Conservation (phyloP, 1,140 invertebrate species). For the Aphelinus certus region DNA sequence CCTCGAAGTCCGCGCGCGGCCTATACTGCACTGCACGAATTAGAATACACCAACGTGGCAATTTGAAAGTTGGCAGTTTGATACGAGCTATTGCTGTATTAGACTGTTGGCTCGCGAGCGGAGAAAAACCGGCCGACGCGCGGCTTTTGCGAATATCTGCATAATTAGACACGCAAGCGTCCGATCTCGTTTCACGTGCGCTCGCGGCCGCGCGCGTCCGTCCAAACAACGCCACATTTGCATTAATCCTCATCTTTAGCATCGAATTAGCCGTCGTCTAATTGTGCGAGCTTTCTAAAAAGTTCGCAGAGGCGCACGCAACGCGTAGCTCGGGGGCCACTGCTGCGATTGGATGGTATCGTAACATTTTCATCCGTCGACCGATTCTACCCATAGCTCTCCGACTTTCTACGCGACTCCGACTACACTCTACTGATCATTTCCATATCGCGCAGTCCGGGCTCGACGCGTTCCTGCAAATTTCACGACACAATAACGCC, state of each 20-base stretch:
- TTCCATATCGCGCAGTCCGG: no score
- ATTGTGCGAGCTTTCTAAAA: conserved; percentile 1
- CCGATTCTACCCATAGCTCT: no score
- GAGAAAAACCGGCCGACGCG: neutral
- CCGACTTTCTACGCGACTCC: neutral
- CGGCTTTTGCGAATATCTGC: neutral
- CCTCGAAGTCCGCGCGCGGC: no score
- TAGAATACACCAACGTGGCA: conserved; percentile 2
- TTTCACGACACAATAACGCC: no score
- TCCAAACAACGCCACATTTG: neutral
- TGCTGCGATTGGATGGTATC: no score
- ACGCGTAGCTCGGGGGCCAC: no score
- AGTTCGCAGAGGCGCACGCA: no score
- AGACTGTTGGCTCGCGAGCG: neutral
- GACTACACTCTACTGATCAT: neutral
- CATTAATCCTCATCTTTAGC: conserved; percentile 4
- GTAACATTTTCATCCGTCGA: no score
- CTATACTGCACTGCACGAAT: neutral
- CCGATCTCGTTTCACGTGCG: neutral
- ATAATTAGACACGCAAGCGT: conserved; percentile 27
- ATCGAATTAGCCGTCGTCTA: neutral
- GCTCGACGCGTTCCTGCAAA: no score
- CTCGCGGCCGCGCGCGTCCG: no score
- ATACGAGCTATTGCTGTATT: conserved; percentile 3
- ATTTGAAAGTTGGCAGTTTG: conserved; percentile 14